Evolutionary conservation across 1,140 invertebrate genomes (phyloP), one percentile per base, ranked within the genome.

Genomic region (Leptinotarsa lineolata): DNA sequence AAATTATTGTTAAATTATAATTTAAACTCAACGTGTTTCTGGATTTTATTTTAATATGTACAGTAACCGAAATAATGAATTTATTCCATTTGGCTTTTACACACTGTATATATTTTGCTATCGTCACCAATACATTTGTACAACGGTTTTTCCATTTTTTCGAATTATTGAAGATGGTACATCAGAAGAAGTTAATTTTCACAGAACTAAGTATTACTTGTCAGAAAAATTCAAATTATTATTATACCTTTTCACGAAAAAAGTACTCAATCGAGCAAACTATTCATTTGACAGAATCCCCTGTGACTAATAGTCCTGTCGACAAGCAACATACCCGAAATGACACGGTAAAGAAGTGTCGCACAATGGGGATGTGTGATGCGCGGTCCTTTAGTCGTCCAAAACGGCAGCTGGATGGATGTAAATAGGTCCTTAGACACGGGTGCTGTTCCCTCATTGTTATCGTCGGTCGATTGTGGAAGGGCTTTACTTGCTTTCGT

Each of bases 391-490:
- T 39, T 39, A 39, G 63, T 65, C 63, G 22, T 65, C 24, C 39
- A n/a, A 65, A 65, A 65, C 63, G 21, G 63, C 63, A 65, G 63
- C 63, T 65, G 63, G 63, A 39, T 65, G 22, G 63, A 65, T 65
- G 48, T 54, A 65, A 65, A 65, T 22, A 65, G 63, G 63, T 65
- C 63, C 63, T 65, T 24, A 65, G 22, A 65, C 63, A 39, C 22
- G 63, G 22, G 63, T 65, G 6, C 48, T 54, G 48, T 54, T 54
- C 30, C 30, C 30, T 39, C 30, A 39, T 65, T 65, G 63, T 65
- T 22, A 65, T 65, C 24, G 63, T 65, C 16, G 63, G 63, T 18
- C 63, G 6, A 24, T 39, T 39, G 63, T 65, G 63, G 24, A 24
- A 65, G 63, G 63, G 63, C 63, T n/a, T n/a, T 21, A 24, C 20